Conservation (phyloP, 2,888 invertebrate species). For the Drosophila infuscata region DNA sequence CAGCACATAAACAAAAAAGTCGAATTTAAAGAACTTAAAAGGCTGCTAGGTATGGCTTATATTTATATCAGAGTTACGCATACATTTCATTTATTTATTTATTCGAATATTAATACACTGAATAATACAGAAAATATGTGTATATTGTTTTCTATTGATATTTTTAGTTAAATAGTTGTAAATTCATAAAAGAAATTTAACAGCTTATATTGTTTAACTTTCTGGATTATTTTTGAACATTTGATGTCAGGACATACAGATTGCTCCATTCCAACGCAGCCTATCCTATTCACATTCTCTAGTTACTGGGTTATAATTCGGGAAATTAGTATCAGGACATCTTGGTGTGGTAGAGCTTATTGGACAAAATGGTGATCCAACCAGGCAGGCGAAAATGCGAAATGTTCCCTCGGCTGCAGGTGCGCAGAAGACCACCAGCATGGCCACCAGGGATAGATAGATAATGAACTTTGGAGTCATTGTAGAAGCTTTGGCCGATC, state of each 20-base stretch:
- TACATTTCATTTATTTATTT: neutral
- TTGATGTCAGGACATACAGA: neutral
- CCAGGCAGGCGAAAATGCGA: constrained; percentile 13
- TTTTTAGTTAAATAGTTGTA: neutral
- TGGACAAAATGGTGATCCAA: constrained; percentile 12
- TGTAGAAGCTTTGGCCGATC: neutral
- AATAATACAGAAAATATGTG: neutral
- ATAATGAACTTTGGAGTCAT: constrained; percentile 24
- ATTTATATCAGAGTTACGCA: neutral
- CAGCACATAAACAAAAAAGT: neutral
- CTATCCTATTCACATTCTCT: neutral
- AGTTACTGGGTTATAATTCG: constrained; percentile 1
- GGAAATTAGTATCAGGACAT: neutral
- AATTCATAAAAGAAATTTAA: neutral
- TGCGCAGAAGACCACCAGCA: constrained; percentile 14
- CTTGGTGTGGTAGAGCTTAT: constrained; percentile 17
- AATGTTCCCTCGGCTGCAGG: constrained; percentile 27
- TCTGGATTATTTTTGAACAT: neutral
- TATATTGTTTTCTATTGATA: neutral
- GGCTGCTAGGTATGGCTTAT: neutral
- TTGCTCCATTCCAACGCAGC: neutral
- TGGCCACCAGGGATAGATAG: constrained; percentile 16
- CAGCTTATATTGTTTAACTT: constrained; percentile 3
- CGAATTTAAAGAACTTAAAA: neutral
- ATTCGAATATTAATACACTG: neutral